Percentiles rank a stretch among this genome's conserved stretches.
phyloP scores from a whole-genome alignment of 2,888 invertebrate genomes.

The Latrodectus hesperus region DNA sequence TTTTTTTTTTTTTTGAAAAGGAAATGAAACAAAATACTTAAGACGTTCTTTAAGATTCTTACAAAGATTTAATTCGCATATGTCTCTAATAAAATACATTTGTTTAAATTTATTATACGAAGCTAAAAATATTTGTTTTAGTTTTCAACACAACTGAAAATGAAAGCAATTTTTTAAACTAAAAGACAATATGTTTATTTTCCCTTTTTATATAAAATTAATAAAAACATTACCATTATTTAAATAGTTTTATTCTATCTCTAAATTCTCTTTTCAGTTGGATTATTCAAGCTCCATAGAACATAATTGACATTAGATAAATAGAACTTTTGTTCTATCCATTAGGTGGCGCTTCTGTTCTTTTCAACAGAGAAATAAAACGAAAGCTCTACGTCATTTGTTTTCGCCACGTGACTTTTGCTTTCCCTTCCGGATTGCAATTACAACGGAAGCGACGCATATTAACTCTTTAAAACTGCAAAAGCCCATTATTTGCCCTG shows the following conservation, averaged over 20 bases:
- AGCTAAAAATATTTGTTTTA: too few species aligned
- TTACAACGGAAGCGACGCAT: constrained; percentile 44
- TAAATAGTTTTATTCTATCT: neutral
- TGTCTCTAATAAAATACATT: too few species aligned
- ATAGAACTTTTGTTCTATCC: constrained; percentile 5
- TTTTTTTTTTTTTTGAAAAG: too few species aligned
- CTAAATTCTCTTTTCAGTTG: neutral
- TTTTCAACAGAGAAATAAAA: constrained; percentile 1
- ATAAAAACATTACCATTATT: neutral
- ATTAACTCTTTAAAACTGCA: constrained; percentile 55
- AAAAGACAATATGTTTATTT: too few species aligned
- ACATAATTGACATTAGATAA: constrained; percentile 13
- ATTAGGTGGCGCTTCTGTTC: constrained; percentile 7
- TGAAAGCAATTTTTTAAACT: too few species aligned
- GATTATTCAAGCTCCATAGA: neutral
- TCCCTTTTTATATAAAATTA: neutral
- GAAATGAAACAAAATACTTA: too few species aligned
- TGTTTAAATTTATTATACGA: too few species aligned
- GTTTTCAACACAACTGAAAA: too few species aligned
- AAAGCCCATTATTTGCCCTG: constrained; percentile 47
- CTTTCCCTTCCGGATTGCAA: constrained; percentile 37
- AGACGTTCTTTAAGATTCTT: too few species aligned
- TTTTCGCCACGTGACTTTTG: constrained; percentile 17
- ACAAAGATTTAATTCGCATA: too few species aligned
- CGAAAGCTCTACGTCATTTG: constrained; percentile 14